A percentile compares a stretch with the other conserved stretches of the same genome.
Conservation (phyloP, 2,113 vertebrate genomes). For the Strix aluco region DNA sequence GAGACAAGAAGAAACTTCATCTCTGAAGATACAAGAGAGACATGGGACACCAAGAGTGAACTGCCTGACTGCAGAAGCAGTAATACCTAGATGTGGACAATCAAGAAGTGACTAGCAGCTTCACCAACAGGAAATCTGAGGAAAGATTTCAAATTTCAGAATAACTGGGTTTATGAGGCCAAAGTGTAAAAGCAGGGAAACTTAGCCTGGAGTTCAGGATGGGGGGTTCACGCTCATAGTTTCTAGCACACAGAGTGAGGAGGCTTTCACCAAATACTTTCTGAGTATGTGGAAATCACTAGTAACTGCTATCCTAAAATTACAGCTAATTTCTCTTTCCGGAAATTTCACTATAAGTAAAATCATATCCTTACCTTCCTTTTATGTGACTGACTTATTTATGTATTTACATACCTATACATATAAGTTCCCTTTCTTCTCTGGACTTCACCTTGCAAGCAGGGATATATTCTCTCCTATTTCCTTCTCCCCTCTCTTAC, state of each 20-base stretch:
- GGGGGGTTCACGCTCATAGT: fast-evolving
- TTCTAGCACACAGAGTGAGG: not conserved
- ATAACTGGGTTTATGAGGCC: not conserved
- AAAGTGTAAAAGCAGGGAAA: not conserved
- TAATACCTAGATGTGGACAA: not conserved
- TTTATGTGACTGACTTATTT: not conserved
- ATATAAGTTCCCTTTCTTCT: not conserved
- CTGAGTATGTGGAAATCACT: not conserved
- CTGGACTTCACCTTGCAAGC: not conserved
- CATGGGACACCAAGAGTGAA: not conserved
- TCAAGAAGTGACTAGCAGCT: not conserved
- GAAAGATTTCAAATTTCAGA: not conserved
- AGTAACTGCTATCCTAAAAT: not conserved
- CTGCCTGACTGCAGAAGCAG: not conserved
- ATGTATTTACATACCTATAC: not conserved
- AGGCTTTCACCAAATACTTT: not conserved
- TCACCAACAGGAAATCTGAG: not conserved
- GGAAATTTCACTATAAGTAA: not conserved
- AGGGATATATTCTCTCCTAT: not conserved
- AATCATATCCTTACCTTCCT: not conserved
- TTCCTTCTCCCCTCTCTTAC: not conserved
- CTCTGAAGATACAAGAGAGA: not conserved
- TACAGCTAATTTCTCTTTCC: not conserved
- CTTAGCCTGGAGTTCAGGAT: not conserved
- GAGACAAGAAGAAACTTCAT: not conserved